Evolutionary conservation across 2,113 vertebrate genomes (phyloP).

Genomic region (Cyphomyrus discorhynchus): DNA sequence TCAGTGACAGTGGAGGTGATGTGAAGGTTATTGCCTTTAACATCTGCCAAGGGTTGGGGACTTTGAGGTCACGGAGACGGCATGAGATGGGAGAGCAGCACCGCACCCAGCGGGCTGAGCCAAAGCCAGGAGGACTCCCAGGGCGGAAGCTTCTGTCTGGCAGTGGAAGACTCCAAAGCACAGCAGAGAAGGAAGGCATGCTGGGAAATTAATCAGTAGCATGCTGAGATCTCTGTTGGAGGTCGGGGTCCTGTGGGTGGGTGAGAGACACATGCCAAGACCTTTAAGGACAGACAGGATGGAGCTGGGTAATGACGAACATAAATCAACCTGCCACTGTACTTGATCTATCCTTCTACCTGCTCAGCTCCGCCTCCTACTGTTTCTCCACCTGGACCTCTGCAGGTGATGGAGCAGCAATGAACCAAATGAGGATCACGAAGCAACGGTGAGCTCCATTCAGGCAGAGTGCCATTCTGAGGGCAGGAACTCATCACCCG

Average conservation of each 20-base stretch:
- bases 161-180: neutral
- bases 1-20: neutral
- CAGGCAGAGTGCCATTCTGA: neutral
- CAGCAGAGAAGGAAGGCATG: neutral
- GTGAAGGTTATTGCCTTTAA: neutral
- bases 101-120: neutral
- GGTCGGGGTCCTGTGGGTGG: neutral
- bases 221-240: neutral
- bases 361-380: neutral
- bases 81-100: neutral
- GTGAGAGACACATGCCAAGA: neutral
- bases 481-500: neutral
- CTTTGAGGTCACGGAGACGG: neutral
- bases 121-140: neutral
- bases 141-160: neutral
- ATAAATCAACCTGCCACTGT: neutral
- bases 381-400: neutral
- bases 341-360: neutral
- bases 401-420: neutral
- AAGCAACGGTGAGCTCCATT: neutral
- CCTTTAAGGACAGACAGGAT: neutral
- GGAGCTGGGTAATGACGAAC: neutral
- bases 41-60: neutral
- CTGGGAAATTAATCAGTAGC: slow-evolving; percentile 19
- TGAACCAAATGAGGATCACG: neutral